phyloP scores from a whole-genome alignment of 2,888 invertebrate genomes.

The Agriotes lineatus region DNA sequence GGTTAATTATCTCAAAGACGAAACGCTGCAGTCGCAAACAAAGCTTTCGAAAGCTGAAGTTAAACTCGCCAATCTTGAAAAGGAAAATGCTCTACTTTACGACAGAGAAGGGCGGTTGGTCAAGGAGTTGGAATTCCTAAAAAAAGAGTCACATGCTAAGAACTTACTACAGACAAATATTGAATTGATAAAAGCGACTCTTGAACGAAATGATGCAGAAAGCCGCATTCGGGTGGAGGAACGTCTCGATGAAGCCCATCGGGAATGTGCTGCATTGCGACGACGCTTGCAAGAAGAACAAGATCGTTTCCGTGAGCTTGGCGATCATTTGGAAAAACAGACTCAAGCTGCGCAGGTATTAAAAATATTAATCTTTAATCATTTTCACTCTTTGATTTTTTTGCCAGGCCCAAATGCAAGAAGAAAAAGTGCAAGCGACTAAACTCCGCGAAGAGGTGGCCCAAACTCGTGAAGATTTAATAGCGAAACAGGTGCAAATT shows the following conservation, averaged over 20 bases:
- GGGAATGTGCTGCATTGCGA: conserved; percentile 83
- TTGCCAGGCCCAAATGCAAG: conserved; percentile 71
- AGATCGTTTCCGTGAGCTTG: conserved; percentile 81
- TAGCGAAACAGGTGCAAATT: conserved; percentile 73
- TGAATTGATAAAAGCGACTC: conserved; percentile 88
- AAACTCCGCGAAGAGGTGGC: conserved; percentile 72
- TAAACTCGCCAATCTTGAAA: conserved; percentile 73
- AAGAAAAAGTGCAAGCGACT: conserved; percentile 78
- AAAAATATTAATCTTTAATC: neutral
- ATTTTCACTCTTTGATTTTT: neutral
- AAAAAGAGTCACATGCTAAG: conserved; percentile 84
- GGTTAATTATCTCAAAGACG: conserved; percentile 82
- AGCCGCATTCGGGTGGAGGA: conserved; percentile 80
- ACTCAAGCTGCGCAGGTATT: conserved; percentile 72
- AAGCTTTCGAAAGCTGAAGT: conserved; percentile 83
- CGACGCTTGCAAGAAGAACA: conserved; percentile 86
- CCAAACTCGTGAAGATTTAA: conserved; percentile 72
- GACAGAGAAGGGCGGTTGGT: conserved; percentile 82
- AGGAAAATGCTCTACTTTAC: conserved; percentile 83
- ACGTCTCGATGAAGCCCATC: conserved; percentile 80
- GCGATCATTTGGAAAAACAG: conserved; percentile 78
- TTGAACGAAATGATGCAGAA: conserved; percentile 88
- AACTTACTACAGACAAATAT: conserved; percentile 85
- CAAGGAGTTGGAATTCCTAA: conserved; percentile 84
- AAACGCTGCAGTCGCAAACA: conserved; percentile 79